phyloP scores from a whole-genome alignment of 2,888 invertebrate genomes.

The Acanthosoma haemorrhoidale region DNA sequence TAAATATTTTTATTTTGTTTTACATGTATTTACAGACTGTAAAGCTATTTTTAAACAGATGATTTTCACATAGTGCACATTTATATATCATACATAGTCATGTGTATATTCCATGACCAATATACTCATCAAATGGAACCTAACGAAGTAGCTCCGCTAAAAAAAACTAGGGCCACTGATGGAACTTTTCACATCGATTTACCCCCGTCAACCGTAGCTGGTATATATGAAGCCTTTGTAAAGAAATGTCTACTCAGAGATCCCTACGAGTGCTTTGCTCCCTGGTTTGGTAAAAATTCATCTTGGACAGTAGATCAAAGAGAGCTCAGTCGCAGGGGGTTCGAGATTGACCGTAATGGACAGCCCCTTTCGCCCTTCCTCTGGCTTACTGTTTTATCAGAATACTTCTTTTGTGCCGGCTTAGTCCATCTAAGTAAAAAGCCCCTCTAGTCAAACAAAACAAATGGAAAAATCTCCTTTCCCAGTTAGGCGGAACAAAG shows the following conservation, averaged over 20 bases:
- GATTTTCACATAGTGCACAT: too few species aligned
- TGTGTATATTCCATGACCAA: too few species aligned
- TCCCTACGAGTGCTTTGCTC: background rate
- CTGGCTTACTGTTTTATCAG: slow-evolving; percentile 1
- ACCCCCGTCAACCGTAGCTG: too few species aligned
- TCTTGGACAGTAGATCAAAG: slow-evolving; percentile 9
- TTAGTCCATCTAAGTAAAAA: background rate
- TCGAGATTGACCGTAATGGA: slow-evolving; percentile 11
- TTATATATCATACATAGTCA: too few species aligned
- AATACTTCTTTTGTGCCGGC: background rate
- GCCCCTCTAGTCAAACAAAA: background rate
- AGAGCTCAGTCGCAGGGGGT: background rate
- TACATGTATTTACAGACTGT: too few species aligned
- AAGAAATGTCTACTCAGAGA: background rate
- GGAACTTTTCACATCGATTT: too few species aligned
- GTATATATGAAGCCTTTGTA: background rate
- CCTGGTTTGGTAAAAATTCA: slow-evolving; percentile 11
- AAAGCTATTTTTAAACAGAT: too few species aligned
- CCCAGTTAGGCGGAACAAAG: background rate
- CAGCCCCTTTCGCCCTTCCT: background rate
- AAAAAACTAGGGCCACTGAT: too few species aligned
- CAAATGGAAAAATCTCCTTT: slow-evolving; percentile 4
- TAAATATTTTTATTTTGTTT: too few species aligned
- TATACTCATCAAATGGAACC: too few species aligned
- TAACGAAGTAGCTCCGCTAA: too few species aligned